These are phyloP conservation scores for Monoplex corrugatus DNA, from an alignment of 2,888 invertebrate genomes.

Conservation along the genomic window DNA sequence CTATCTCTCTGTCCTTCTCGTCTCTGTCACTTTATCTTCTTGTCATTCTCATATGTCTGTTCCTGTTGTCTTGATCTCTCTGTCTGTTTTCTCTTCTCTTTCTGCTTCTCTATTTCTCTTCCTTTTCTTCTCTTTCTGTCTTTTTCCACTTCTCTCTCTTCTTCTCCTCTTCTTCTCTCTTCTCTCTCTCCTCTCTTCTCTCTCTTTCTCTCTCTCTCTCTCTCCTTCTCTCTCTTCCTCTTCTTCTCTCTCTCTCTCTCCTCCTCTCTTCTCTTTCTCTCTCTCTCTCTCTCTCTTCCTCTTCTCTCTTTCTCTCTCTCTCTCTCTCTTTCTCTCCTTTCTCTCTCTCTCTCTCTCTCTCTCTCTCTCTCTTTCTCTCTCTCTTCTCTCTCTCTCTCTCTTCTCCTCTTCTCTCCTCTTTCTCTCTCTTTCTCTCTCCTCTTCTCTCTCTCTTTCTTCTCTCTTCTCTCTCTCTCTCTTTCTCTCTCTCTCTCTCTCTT, in stretches of 20 bases:
- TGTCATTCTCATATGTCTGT: too few relatives aligned
- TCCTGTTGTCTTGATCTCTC: too few relatives aligned
- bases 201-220: too few relatives aligned
- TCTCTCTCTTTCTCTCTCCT: conserved; percentile 8
- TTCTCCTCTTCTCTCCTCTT: background rate
- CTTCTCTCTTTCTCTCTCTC: background rate
- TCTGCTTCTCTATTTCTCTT: background rate
- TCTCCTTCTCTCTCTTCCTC: too few relatives aligned
- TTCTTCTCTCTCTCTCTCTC: too few relatives aligned
- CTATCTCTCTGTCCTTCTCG: too few relatives aligned
- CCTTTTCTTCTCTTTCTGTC: background rate
- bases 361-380: background rate
- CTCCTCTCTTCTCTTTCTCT: too few relatives aligned
- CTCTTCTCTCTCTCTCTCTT: background rate
- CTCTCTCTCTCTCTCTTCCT: too few relatives aligned
- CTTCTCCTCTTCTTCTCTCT: too few relatives aligned
- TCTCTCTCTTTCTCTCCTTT: background rate
- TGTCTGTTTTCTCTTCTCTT: background rate
- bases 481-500: background rate
- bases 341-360: background rate
- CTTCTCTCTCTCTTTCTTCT: background rate
- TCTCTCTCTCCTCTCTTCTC: background rate
- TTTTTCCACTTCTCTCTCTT: background rate
- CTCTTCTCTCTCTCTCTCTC: background rate
- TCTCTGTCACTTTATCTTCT: too few relatives aligned